Evolutionary conservation across 2,113 vertebrate genomes (phyloP).

Genomic region (Tyrannus savana): DNA sequence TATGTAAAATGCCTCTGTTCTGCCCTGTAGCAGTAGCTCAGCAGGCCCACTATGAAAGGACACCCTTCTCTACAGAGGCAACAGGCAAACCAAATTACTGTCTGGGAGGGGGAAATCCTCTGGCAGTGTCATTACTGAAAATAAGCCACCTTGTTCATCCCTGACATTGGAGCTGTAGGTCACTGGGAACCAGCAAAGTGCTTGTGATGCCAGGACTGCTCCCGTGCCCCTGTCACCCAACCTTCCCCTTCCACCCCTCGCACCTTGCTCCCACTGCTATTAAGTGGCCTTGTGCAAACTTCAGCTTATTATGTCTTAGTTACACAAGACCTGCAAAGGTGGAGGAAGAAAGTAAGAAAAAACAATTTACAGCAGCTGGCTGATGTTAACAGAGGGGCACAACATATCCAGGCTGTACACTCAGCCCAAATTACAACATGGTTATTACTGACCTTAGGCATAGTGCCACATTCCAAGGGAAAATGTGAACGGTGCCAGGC

Average conservation of each 20-base stretch:
- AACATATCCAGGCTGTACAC: neutral
- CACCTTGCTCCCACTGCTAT: neutral
- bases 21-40: neutral
- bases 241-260: accelerated
- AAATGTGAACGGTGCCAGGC: accelerated
- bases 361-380: neutral
- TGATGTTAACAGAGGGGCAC: neutral
- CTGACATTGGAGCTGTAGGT: neutral
- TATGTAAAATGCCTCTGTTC: neutral
- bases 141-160: neutral
- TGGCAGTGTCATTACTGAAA: neutral
- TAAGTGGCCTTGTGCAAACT: neutral
- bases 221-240: neutral
- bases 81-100: neutral
- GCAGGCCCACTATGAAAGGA: neutral
- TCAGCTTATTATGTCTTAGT: neutral
- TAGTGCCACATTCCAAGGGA: neutral
- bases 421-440: accelerated
- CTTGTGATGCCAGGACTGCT: neutral
- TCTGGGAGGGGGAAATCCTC: neutral
- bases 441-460: neutral
- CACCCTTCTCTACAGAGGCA: neutral
- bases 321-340: neutral
- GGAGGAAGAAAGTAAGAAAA: neutral
- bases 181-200: neutral